Conservation (phyloP, 2,888 invertebrate genomes). For the Andricus quercusramuli region DNA sequence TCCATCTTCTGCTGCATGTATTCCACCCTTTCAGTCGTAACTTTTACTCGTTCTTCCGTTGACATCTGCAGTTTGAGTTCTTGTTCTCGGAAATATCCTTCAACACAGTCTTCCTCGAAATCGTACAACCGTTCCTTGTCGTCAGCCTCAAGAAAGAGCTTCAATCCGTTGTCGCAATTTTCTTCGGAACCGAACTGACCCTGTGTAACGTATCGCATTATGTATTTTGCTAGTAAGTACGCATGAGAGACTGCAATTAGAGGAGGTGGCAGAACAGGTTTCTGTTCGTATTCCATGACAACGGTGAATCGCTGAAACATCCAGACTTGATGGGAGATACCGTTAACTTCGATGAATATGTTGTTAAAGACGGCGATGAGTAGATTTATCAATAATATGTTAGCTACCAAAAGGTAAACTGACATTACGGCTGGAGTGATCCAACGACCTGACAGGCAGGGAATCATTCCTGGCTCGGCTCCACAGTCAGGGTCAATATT, state of each 20-base stretch:
- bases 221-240: slow-evolving; percentile 91
- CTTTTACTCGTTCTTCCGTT: slow-evolving; percentile 91
- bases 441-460: slow-evolving; percentile 94
- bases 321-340: slow-evolving; percentile 98
- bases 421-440: slow-evolving; percentile 97
- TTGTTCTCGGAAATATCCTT: slow-evolving; percentile 95
- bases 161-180: slow-evolving; percentile 95
- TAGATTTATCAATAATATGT: slow-evolving; percentile 97
- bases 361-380: slow-evolving; percentile 99
- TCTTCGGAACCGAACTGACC: slow-evolving; percentile 81
- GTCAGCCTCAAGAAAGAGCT: slow-evolving; percentile 95
- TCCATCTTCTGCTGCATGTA: slow-evolving; percentile 95
- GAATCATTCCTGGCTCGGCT: slow-evolving; percentile 83
- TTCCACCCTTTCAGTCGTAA: slow-evolving; percentile 93
- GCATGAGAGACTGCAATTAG: slow-evolving; percentile 94
- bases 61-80: slow-evolving; percentile 92
- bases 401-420: slow-evolving; percentile 96
- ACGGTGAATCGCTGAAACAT: slow-evolving; percentile 99
- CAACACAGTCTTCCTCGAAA: slow-evolving; percentile 99
- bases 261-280: slow-evolving; percentile 97
- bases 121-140: slow-evolving; percentile 96
- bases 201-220: slow-evolving; percentile 85
- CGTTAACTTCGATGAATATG: slow-evolving; percentile 96
- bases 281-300: slow-evolving; percentile 99
- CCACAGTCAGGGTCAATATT: slow-evolving; percentile 96